A percentile compares a stretch with the other conserved stretches of the same genome.
Evolutionary conservation across 2,113 vertebrate genomes (phyloP).

Genomic region (Dunckerocampus dactyliophorus): DNA sequence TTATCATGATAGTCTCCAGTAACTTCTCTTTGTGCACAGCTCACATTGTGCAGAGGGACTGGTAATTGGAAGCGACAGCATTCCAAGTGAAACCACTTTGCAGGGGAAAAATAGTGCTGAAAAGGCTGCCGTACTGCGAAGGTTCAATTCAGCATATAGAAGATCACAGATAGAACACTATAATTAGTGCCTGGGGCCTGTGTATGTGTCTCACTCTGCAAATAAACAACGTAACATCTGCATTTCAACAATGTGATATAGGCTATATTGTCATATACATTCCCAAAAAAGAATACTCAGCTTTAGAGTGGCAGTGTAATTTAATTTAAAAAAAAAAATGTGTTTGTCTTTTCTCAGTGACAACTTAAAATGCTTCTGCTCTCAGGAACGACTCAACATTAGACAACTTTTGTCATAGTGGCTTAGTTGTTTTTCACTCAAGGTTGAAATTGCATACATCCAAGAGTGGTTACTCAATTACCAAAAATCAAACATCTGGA

Average conservation of each 20-base stretch:
- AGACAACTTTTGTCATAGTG: background rate
- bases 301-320: constrained; percentile 23
- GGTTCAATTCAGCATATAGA: constrained; percentile 27
- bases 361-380: constrained; percentile 5
- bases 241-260: constrained; percentile 46
- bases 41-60: constrained; percentile 53
- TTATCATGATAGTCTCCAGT: constrained; percentile 21
- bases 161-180: constrained; percentile 40
- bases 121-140: constrained; percentile 8
- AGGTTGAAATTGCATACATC: constrained; percentile 2
- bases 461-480: no score
- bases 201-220: constrained; percentile 23
- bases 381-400: background rate
- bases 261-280: constrained; percentile 52
- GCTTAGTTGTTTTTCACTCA: background rate
- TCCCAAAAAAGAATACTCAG: constrained; percentile 50
- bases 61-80: constrained; percentile 38
- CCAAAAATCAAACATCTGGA: no score
- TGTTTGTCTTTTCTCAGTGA: background rate
- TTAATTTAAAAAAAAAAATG: constrained; percentile 26
- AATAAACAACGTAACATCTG: constrained; percentile 44
- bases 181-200: constrained; percentile 45
- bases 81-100: constrained; percentile 26
- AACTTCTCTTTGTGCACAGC: constrained; percentile 41
- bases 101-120: constrained; percentile 16